A percentile compares a stretch with the other conserved stretches of the same genome.
Conservation (phyloP, 2,888 invertebrate genomes). For the Ethmia dodecea region DNA sequence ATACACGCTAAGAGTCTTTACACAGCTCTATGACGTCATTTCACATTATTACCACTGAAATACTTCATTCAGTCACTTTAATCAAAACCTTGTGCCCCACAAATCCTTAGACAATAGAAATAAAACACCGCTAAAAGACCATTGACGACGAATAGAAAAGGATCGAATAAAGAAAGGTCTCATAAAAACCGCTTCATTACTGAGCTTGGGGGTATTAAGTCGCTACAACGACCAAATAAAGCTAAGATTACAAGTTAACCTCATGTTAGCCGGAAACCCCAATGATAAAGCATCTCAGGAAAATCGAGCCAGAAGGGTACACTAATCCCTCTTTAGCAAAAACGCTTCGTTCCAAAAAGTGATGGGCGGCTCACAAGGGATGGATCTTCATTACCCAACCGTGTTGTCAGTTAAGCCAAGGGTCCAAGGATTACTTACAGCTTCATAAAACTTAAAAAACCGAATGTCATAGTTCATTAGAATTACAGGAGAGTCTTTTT, state of each 20-base stretch:
- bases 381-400: conserved; percentile 72
- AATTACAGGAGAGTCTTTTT: not conserved
- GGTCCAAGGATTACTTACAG: conserved; percentile 64
- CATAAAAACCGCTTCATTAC: conserved; percentile 68
- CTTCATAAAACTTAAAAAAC: conserved; percentile 62
- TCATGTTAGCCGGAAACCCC: conserved; percentile 74
- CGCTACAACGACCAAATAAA: conserved; percentile 70
- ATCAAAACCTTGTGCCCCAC: conserved; percentile 16
- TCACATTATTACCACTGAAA: too few species aligned
- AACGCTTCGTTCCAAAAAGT: conserved; percentile 76
- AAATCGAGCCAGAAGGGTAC: conserved; percentile 71
- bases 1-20: too few species aligned
- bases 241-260: conserved; percentile 78
- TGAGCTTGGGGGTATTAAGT: conserved; percentile 62
- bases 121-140: conserved; percentile 22
- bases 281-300: conserved; percentile 77
- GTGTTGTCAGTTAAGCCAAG: conserved; percentile 72
- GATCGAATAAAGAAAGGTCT: conserved; percentile 53
- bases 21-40: too few species aligned
- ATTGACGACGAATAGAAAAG: conserved; percentile 28
- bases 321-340: conserved; percentile 78
- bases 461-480: conserved; percentile 23
- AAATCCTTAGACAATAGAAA: conserved; percentile 32
- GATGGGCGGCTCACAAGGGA: conserved; percentile 71
- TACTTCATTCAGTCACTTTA: too few species aligned